phyloP scores from a whole-genome alignment of 2,113 vertebrate genomes.

The Noctilio leporinus region DNA sequence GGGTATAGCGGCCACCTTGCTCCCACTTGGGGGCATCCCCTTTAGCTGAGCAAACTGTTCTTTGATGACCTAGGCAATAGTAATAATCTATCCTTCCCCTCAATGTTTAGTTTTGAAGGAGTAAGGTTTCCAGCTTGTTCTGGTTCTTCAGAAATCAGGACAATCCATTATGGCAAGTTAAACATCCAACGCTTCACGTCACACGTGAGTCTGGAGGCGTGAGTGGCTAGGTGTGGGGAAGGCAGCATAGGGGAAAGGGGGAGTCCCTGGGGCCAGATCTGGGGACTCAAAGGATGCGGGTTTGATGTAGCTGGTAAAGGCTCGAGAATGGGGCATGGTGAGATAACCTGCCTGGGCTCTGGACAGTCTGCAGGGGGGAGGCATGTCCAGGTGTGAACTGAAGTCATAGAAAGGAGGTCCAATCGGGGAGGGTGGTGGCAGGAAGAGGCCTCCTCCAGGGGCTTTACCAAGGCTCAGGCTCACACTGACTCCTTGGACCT shows the following conservation, averaged over 20 bases:
- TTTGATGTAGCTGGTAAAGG: conserved; percentile 89
- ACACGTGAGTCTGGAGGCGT: conserved; percentile 94
- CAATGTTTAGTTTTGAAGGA: not conserved
- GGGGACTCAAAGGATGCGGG: conserved; percentile 85
- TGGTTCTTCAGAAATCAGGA: not conserved
- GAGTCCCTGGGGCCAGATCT: conserved; percentile 84
- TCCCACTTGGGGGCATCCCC: not conserved
- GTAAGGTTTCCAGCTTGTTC: not conserved
- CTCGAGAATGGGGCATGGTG: conserved; percentile 85
- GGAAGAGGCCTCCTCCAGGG: conserved; percentile 65
- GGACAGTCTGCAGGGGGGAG: conserved; percentile 80
- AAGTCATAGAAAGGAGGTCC: conserved; percentile 80
- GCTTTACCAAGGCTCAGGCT: conserved; percentile 63
- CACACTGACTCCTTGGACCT: conserved; percentile 84
- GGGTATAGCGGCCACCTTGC: not conserved
- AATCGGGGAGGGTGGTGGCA: conserved; percentile 31
- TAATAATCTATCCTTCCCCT: not conserved
- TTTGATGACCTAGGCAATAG: not conserved
- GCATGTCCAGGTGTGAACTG: conserved; percentile 63
- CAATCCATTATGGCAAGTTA: not conserved
- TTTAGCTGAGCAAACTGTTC: not conserved
- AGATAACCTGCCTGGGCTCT: conserved; percentile 81
- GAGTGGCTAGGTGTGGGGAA: conserved; percentile 85
- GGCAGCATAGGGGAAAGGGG: conserved; percentile 88
- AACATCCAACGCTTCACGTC: conserved; percentile 61